phyloP scores from a whole-genome alignment of 1,140 invertebrate species.

The Drosophila persimilis region DNA sequence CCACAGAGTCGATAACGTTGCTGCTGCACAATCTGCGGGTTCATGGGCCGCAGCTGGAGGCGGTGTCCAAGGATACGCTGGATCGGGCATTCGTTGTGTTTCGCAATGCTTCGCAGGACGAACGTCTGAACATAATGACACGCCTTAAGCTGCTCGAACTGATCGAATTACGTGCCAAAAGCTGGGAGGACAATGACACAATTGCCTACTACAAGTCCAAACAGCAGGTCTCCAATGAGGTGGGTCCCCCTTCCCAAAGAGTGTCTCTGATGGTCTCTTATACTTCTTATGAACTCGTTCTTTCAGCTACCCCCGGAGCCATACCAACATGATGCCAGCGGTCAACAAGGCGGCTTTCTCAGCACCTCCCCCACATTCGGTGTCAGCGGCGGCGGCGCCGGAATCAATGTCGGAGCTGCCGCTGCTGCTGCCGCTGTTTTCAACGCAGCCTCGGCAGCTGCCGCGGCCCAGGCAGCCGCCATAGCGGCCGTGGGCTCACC shows the following conservation, averaged over 20 bases:
- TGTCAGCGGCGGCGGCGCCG: conserved; percentile 55
- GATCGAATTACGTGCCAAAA: conserved; percentile 93
- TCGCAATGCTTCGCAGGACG: conserved; percentile 93
- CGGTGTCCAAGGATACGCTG: conserved; percentile 88
- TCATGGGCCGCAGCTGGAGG: conserved; percentile 89
- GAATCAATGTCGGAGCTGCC: conserved; percentile 41
- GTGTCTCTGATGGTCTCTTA: not conserved
- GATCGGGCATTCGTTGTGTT: conserved; percentile 90
- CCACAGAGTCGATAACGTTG: conserved; percentile 74
- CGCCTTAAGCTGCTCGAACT: conserved; percentile 93
- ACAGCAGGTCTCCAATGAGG: conserved; percentile 87
- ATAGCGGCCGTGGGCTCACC: conserved; percentile 78
- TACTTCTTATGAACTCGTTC: not conserved
- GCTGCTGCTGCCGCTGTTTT: conserved; percentile 66
- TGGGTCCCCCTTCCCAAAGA: conserved; percentile 69
- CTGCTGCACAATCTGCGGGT: conserved; percentile 87
- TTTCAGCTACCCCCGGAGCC: conserved; percentile 61
- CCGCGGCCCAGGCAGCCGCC: conserved; percentile 75
- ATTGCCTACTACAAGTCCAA: conserved; percentile 92
- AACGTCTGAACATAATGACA: conserved; percentile 90
- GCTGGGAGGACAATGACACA: conserved; percentile 92
- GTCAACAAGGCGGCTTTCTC: conserved; percentile 72
- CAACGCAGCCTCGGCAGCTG: conserved; percentile 66
- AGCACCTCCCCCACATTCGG: conserved; percentile 83
- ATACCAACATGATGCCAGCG: conserved; percentile 71